Evolutionary conservation across 2,888 invertebrate species (phyloP).

Genomic region (Eulithis prunata): DNA sequence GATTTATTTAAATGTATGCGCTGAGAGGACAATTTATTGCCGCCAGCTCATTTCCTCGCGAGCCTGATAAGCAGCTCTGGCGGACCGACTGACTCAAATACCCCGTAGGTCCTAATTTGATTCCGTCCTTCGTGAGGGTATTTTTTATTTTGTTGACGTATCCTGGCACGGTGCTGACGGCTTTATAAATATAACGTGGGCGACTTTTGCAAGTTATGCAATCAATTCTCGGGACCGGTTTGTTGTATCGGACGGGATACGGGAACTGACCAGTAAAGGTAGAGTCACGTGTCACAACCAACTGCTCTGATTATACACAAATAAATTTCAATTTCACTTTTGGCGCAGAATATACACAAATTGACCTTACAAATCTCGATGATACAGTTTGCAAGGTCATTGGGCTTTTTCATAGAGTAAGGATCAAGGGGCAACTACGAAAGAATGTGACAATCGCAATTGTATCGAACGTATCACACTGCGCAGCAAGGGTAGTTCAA

Average conservation of each 20-base stretch:
- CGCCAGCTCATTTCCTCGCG: constrained; percentile 26
- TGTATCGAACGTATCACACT: no score
- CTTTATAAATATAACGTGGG: no score
- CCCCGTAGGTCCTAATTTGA: constrained; percentile 8
- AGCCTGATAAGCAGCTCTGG: constrained; percentile 26
- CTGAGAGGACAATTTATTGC: constrained; percentile 32
- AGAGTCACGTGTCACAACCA: no score
- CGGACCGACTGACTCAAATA: constrained; percentile 13
- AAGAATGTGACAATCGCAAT: no score
- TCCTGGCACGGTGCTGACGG: no score
- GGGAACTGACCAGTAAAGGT: no score
- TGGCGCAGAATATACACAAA: neutral
- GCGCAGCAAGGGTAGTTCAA: no score
- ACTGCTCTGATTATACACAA: no score
- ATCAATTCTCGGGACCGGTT: no score
- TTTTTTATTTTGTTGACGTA: neutral
- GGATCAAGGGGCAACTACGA: neutral
- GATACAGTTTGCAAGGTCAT: constrained; percentile 14
- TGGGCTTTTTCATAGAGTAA: constrained; percentile 2
- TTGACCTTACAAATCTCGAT: constrained; percentile 13
- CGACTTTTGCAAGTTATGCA: no score
- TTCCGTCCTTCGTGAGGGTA: constrained; percentile 5
- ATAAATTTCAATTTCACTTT: no score
- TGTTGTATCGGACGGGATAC: no score
- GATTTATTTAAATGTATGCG: constrained; percentile 36